A percentile compares a stretch with the other conserved stretches of the same genome.
Conservation (phyloP, 2,888 invertebrate species). For the Nemoura dubitans region DNA sequence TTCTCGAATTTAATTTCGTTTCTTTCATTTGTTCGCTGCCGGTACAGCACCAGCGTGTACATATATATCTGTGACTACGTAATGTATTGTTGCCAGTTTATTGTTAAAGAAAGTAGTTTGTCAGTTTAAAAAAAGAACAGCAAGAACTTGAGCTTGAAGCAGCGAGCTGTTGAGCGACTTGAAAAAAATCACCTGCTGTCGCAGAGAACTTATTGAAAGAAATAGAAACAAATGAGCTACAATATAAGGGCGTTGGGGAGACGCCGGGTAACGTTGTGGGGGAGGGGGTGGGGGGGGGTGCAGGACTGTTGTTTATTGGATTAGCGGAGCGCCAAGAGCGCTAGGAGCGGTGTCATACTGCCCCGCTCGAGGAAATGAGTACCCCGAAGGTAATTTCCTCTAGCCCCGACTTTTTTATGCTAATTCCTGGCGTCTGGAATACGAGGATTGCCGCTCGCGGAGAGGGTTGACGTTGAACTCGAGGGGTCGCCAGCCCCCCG, state of each 20-base stretch:
- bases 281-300: slow-evolving; percentile 1
- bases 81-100: background rate
- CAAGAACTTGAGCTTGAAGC: background rate
- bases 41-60: background rate
- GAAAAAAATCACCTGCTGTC: slow-evolving; percentile 41
- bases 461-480: slow-evolving; percentile 30
- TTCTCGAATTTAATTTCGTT: slow-evolving; percentile 39
- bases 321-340: slow-evolving; percentile 37
- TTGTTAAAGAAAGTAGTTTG: slow-evolving; percentile 10
- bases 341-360: slow-evolving; percentile 23
- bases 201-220: slow-evolving; percentile 42
- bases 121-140: background rate
- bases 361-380: slow-evolving; percentile 45
- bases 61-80: slow-evolving; percentile 17
- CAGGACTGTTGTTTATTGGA: slow-evolving; percentile 47
- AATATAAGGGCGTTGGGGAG: slow-evolving; percentile 4
- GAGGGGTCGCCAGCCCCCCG: slow-evolving; percentile 32
- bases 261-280: background rate
- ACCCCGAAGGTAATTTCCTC: slow-evolving; percentile 49
- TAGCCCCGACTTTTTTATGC: slow-evolving; percentile 48
- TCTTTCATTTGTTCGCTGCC: slow-evolving; percentile 20
- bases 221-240: slow-evolving; percentile 44
- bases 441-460: slow-evolving; percentile 7
- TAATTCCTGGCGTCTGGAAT: slow-evolving; percentile 47
- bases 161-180: background rate